Conservation (phyloP, 2,797 vertebrate genomes). For the Perodicticus potto region DNA sequence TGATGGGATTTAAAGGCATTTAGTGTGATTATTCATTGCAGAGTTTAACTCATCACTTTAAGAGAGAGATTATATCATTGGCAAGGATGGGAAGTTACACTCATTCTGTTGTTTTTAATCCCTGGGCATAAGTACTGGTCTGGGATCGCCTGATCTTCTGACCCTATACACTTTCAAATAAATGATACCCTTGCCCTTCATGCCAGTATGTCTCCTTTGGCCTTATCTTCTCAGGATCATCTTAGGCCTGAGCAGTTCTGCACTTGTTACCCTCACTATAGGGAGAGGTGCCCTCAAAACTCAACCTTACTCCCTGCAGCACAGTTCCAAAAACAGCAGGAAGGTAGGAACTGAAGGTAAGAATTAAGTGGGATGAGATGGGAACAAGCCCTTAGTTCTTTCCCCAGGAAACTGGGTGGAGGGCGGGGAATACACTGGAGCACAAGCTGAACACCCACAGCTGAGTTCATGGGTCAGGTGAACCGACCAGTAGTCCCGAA, state of each 20-base stretch:
- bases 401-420: neutral
- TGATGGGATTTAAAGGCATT: neutral
- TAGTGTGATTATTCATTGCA: neutral
- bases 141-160: neutral
- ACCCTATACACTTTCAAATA: neutral
- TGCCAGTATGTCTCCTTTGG: fast-evolving
- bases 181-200: neutral
- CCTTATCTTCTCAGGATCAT: neutral
- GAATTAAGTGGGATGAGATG: neutral
- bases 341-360: neutral
- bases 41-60: neutral
- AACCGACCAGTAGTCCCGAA: neutral
- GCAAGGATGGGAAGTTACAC: neutral
- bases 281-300: neutral
- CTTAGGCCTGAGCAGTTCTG: neutral
- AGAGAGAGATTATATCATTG: neutral
- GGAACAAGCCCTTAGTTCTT: neutral
- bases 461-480: neutral
- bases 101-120: neutral
- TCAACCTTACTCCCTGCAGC: neutral
- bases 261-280: fast-evolving
- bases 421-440: neutral
- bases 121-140: neutral
- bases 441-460: neutral
- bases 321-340: neutral